Evolutionary conservation across 2,888 invertebrate species (phyloP).

Genomic region (Lasioglossum calceatum): DNA sequence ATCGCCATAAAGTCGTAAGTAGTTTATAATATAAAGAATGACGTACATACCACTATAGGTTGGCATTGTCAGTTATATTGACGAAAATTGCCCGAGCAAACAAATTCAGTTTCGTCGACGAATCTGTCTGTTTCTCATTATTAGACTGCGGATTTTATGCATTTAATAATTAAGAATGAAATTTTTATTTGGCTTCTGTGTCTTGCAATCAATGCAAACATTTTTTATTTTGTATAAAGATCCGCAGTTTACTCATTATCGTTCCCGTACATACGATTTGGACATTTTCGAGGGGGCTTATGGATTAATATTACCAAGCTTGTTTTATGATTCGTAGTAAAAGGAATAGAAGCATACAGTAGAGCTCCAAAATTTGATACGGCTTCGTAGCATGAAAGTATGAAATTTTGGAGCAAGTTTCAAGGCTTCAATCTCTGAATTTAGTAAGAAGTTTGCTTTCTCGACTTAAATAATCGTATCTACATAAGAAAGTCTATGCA

Average conservation of each 20-base stretch:
- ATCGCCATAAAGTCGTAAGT: no score
- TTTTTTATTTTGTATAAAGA: no score
- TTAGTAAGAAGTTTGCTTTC: no score
- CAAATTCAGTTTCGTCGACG: not conserved
- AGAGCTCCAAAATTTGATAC: not conserved
- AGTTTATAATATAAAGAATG: not conserved
- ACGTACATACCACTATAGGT: not conserved
- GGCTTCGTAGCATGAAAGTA: not conserved
- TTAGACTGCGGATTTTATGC: no score
- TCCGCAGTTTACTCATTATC: not conserved
- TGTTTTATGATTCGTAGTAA: not conserved
- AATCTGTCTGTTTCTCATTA: not conserved
- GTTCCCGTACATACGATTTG: not conserved
- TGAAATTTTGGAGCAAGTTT: not conserved
- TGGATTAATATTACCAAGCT: not conserved
- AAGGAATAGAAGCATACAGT: not conserved
- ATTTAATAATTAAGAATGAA: no score
- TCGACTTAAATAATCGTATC: not conserved
- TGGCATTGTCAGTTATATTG: slow-evolving; percentile 54
- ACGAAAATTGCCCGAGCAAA: slow-evolving; percentile 7
- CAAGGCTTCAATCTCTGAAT: not conserved
- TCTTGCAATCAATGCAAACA: no score
- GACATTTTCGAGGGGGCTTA: not conserved
- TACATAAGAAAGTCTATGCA: not conserved
- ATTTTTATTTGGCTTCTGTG: no score